Percentiles rank a stretch among this genome's conserved stretches.
Conservation (phyloP, 2,888 invertebrate species). For the Tipula lateralis region DNA sequence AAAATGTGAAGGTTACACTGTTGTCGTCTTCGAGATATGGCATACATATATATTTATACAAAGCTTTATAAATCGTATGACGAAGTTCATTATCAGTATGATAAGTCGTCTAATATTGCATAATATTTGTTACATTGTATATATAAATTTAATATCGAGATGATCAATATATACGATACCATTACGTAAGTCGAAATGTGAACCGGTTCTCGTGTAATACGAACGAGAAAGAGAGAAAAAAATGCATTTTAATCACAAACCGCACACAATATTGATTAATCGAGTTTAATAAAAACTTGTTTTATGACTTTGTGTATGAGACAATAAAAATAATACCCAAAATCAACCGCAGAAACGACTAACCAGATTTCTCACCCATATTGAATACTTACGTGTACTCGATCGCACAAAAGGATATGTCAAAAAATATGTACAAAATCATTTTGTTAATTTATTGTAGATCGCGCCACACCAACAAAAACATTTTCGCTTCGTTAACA, state of each 20-base stretch:
- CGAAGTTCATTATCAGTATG: background rate
- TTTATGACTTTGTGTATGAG: background rate
- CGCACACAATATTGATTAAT: conserved; percentile 2
- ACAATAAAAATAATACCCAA: background rate
- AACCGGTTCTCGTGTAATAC: background rate
- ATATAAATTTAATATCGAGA: conserved; percentile 7
- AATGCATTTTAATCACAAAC: background rate
- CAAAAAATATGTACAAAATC: background rate
- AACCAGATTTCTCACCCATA: conserved; percentile 19
- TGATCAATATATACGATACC: background rate
- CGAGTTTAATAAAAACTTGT: conserved; percentile 12
- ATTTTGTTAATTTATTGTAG: background rate
- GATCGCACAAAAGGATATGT: conserved; percentile 15
- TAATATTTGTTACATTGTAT: background rate
- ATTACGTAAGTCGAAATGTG: conserved; percentile 11
- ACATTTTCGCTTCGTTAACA: background rate
- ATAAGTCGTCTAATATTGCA: background rate
- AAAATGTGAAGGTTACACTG: background rate
- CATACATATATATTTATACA: background rate
- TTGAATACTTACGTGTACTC: background rate
- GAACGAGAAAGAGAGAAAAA: background rate
- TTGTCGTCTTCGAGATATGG: background rate
- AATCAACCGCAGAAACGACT: background rate
- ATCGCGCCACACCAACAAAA: conserved; percentile 4
- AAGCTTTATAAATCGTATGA: background rate